A percentile compares a stretch with the other conserved stretches of the same genome.
phyloP scores from a whole-genome alignment of 2,888 invertebrate genomes.

The Scelioninae gen. 2 region DNA sequence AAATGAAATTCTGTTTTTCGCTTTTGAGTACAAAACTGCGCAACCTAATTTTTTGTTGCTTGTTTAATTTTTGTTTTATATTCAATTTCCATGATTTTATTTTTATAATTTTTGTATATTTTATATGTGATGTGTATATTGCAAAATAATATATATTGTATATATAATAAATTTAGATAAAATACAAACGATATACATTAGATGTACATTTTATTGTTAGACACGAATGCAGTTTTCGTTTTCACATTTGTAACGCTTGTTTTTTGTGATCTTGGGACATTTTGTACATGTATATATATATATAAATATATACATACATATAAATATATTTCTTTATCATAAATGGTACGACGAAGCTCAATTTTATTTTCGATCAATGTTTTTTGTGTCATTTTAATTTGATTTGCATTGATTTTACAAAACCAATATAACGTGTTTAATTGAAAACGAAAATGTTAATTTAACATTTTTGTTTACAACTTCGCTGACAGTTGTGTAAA shows the following conservation, averaged over 20 bases:
- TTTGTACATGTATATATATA: slow-evolving; percentile 40
- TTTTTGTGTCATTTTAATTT: slow-evolving; percentile 20
- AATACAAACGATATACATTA: slow-evolving; percentile 43
- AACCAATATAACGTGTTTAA: too few species aligned
- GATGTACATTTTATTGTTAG: slow-evolving; percentile 48
- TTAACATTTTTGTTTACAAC: too few species aligned
- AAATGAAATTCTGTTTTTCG: too few species aligned
- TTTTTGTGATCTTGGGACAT: slow-evolving; percentile 38
- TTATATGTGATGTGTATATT: slow-evolving; percentile 42
- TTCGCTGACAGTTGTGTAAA: slow-evolving; percentile 18
- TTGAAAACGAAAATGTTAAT: too few species aligned
- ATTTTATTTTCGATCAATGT: slow-evolving; percentile 41
- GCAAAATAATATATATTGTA: slow-evolving; percentile 50
- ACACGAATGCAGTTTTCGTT: slow-evolving; percentile 19
- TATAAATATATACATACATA: slow-evolving; percentile 28
- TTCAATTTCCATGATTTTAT: slow-evolving; percentile 6
- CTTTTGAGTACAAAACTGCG: too few species aligned
- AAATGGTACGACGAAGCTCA: slow-evolving; percentile 51
- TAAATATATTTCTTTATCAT: slow-evolving; percentile 28
- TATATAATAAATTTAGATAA: slow-evolving; percentile 52
- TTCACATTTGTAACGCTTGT: not conserved
- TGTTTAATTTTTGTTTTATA: too few species aligned
- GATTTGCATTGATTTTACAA: too few species aligned
- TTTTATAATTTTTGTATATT: slow-evolving; percentile 43
- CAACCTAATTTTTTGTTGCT: too few species aligned